Evolutionary conservation across 2,888 invertebrate genomes (phyloP), one percentile per base, ranked within the genome.

Genomic region (Steromphala cineraria): DNA sequence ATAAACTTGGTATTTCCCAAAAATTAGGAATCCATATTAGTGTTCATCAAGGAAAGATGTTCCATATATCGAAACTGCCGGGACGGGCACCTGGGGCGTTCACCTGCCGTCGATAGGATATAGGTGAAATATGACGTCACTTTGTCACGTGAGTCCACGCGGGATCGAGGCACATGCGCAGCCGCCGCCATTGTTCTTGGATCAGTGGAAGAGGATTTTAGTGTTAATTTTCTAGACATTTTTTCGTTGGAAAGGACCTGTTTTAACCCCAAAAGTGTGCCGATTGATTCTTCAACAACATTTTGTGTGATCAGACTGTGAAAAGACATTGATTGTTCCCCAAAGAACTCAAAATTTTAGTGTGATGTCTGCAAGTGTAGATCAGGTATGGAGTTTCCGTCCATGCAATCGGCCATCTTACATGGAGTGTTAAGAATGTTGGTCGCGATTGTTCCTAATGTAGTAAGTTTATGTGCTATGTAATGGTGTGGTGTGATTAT

Each of bases 291-390:
- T 75, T 56, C 40, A 67, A 76, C 75, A 71, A 75, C 53, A 75
- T 62, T 80, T 79, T 80, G 74, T 80, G 80, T 81, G 79, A 67
- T 78, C 80, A 82, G 83, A 86, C 85, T 83, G 82, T 84, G 80
- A 83, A 80, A 79, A 81, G 83, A 83, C 83, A 85, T 82, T 84
- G 80, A 36, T 80, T 78, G 46, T 52, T 55, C 76, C 80, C 82
- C 80, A 77, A 84, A 81, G 83, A 83, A 85, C 85, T 80, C 80
- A 83, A 78, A 80, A 86, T 82, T 81, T 81, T 78, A 86, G 88
- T 91, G 92, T 90, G 89, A 92, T 92, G 92, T 92, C 92, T 87
- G 90, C 91, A 85, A 91, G 90, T 89, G 89, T 92, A 81, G 91
- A 92, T 89, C 92, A 92, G 92, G 91, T 91, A 89, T 81, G 84